phyloP scores from a whole-genome alignment of 2,888 invertebrate species.

The Athripsodes cinereus region DNA sequence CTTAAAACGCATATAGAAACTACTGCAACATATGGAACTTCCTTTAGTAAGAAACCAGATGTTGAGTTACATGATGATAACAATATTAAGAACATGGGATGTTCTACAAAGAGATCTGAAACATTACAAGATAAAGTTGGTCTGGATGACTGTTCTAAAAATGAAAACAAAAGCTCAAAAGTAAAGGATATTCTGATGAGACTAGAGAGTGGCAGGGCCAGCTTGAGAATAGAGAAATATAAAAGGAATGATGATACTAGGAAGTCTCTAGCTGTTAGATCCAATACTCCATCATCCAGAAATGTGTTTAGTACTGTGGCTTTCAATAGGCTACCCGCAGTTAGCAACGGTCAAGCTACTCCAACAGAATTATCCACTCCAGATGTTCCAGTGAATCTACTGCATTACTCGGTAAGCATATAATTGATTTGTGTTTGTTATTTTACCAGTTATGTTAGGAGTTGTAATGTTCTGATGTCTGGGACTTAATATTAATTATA shows the following conservation, averaged over 20 bases:
- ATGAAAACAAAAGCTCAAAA: conserved; percentile 17
- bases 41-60: background rate
- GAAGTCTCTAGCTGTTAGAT: background rate
- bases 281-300: background rate
- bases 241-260: background rate
- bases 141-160: background rate
- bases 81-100: background rate
- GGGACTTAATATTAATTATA: too few relatives aligned
- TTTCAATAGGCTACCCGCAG: background rate
- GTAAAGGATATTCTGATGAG: conserved; percentile 26
- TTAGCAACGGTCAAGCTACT: too few relatives aligned
- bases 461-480: too few relatives aligned
- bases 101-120: too few relatives aligned
- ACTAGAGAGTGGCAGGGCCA: conserved; percentile 24
- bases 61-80: too few relatives aligned
- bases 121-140: background rate
- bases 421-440: background rate
- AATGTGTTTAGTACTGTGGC: background rate
- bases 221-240: conserved; percentile 22
- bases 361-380: too few relatives aligned
- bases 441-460: background rate
- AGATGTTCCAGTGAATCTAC: background rate
- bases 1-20: background rate
- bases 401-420: background rate
- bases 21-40: background rate